A percentile compares a stretch with the other conserved stretches of the same genome.
Evolutionary conservation across 2,113 vertebrate species (phyloP).

Genomic region (Onychorhynchus coronatus): DNA sequence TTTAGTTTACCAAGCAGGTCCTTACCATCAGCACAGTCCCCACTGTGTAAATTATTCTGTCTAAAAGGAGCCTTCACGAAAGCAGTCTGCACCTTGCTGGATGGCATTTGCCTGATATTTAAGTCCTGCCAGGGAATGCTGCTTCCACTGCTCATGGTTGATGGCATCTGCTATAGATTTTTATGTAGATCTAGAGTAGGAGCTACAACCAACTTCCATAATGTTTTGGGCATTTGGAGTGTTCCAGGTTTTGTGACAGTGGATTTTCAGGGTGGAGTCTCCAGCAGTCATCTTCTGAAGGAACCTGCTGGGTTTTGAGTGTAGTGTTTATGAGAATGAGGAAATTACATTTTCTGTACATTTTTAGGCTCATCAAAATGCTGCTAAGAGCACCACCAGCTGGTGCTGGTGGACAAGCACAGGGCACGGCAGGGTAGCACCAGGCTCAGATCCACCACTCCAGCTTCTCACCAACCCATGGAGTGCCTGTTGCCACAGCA

Average conservation of each 20-base stretch:
- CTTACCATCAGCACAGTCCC: not conserved
- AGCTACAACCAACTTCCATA: not conserved
- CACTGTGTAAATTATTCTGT: not conserved
- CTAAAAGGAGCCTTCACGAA: not conserved
- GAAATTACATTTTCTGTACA: not conserved
- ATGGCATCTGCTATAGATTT: not conserved
- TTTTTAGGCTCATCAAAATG: not conserved
- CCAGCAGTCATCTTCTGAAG: not conserved
- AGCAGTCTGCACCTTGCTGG: not conserved
- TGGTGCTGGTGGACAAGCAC: not conserved
- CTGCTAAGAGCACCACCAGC: constrained; percentile 29
- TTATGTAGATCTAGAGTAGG: not conserved
- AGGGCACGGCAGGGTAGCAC: not conserved
- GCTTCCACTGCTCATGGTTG: not conserved
- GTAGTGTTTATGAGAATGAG: not conserved
- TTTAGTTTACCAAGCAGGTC: not conserved
- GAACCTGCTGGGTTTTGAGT: not conserved
- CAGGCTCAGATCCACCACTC: not conserved
- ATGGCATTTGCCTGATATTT: not conserved
- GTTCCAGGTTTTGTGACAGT: not conserved
- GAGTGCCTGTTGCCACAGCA: not conserved
- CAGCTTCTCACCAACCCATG: not conserved
- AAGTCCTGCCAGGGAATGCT: not conserved
- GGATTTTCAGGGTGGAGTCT: not conserved
- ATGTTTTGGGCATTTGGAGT: too few relatives aligned